Percentiles rank a stretch among this genome's conserved stretches.
Evolutionary conservation across 2,113 vertebrate species (phyloP).

Genomic region (Prolemur simus): DNA sequence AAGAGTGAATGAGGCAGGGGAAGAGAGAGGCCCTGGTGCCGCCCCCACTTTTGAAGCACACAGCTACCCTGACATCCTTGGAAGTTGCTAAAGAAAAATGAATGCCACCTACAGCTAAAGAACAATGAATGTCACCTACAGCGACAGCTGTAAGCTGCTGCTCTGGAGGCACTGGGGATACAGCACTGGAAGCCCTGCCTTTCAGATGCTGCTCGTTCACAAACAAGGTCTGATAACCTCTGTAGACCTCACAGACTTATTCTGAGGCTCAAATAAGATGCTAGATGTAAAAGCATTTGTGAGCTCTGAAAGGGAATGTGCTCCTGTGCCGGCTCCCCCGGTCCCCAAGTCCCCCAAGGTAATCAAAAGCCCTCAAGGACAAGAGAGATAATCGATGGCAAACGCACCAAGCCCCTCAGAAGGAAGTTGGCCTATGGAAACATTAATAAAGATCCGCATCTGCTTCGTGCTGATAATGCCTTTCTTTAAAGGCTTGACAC

Average conservation of each 20-base stretch:
- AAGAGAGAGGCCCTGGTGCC: neutral
- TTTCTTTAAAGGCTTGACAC: conserved; percentile 60
- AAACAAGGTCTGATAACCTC: neutral
- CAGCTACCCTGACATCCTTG: neutral
- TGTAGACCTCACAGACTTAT: neutral
- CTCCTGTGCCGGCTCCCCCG: neutral
- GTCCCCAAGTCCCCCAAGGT: neutral
- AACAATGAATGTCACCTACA: neutral
- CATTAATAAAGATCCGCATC: conserved; percentile 47
- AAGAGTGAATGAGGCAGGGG: neutral
- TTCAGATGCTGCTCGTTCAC: conserved; percentile 30
- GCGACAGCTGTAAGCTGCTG: neutral
- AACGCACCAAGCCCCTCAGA: conserved; percentile 6
- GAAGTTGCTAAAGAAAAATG: neutral
- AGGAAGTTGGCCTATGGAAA: conserved; percentile 31
- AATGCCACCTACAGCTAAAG: neutral
- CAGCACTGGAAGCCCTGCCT: neutral
- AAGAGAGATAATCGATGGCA: neutral
- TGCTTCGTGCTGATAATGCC: conserved; percentile 25
- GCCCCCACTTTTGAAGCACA: neutral
- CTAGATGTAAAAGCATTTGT: conserved; percentile 15
- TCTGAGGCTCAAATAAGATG: conserved; percentile 3
- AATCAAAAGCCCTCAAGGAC: conserved; percentile 14
- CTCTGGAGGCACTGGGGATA: neutral
- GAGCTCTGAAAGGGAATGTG: neutral